A percentile compares a stretch with the other conserved stretches of the same genome.
phyloP scores from a whole-genome alignment of 2,797 vertebrate species.

The Natrix natrix region DNA sequence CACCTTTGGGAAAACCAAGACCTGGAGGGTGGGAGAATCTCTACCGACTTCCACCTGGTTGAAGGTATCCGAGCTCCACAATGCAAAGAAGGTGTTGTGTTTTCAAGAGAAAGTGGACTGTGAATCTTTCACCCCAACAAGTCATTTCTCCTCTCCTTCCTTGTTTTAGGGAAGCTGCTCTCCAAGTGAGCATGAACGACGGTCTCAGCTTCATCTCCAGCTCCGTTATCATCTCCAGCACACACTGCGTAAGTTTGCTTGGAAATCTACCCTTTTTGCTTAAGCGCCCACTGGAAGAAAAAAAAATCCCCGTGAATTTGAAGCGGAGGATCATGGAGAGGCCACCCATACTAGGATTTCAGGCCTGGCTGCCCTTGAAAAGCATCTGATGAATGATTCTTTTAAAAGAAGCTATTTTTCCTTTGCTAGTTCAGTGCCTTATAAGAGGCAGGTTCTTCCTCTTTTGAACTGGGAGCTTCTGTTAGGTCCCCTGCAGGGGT shows the following conservation, averaged over 20 bases:
- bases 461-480: neutral
- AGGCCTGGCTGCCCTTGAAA: neutral
- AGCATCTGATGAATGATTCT: neutral
- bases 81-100: neutral
- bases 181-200: slow-evolving; percentile 98
- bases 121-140: no score
- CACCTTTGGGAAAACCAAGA: no score
- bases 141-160: neutral
- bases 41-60: no score
- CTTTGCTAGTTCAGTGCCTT: neutral
- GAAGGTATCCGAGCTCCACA: neutral
- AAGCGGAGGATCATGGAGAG: neutral
- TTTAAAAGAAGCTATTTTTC: neutral
- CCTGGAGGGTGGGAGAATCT: no score
- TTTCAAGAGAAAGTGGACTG: neutral
- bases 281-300: accelerated
- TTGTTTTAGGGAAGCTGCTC: slow-evolving; percentile 85
- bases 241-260: slow-evolving; percentile 87
- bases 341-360: neutral
- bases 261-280: neutral
- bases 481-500: no score
- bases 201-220: slow-evolving; percentile 98
- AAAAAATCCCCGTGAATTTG: neutral
- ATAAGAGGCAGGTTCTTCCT: no score
- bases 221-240: slow-evolving; percentile 95